Base-by-base conservation (phyloP, 2,113 vertebrate species). In the Urocynchramus pylzowi region DNA sequence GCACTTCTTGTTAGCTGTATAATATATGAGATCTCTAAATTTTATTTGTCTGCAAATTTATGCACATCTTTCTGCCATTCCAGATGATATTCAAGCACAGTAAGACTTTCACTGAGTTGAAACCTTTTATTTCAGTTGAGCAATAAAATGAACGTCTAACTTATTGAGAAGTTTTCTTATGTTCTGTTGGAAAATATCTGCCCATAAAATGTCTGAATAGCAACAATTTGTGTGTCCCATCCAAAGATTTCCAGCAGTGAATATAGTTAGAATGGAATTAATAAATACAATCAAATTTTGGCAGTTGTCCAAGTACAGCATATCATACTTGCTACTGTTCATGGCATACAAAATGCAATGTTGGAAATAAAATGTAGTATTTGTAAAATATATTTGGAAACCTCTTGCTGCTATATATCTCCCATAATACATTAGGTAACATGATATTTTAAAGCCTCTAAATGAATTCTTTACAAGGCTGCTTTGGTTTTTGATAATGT, bases 221-320 rank as follows among this genome's bases (percentile, higher is more conserved):
- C 61, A 84, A 85, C 16, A 84, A 61, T 82, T 93, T 91, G 16
- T 78, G 23, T 71, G n/a, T 89, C 41, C 41, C 59, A 76, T 49
- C 70, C 65, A 60, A 84, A 91, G 71, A 74, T 53, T 28, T 93
- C 65, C 84, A 87, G 23, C 24, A 65, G 73, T 0, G n/a, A 94
- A 68, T 91, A 45, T 13, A 33, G 41, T 53, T 82, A 84, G 26
- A 87, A 65, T 57, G 20, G 49, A 92, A 96, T 87, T 87, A 94
- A 87, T 87, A 95, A 95, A 87, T 57, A 59, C 13, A 82, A 91
- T 89, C 49, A 91, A 56, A 85, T 87, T 73, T 82, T 95, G 77
- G 74, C 89, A 83, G 53, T 64, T 93, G 20, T 53, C 49, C 80
- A 91, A 84, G n/a, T 64, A 56, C 24, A 87, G 44, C 26, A 13